A percentile compares a stretch with the other conserved stretches of the same genome.
phyloP scores from a whole-genome alignment of 2,888 invertebrate species.

The Eupithecia abbreviata region DNA sequence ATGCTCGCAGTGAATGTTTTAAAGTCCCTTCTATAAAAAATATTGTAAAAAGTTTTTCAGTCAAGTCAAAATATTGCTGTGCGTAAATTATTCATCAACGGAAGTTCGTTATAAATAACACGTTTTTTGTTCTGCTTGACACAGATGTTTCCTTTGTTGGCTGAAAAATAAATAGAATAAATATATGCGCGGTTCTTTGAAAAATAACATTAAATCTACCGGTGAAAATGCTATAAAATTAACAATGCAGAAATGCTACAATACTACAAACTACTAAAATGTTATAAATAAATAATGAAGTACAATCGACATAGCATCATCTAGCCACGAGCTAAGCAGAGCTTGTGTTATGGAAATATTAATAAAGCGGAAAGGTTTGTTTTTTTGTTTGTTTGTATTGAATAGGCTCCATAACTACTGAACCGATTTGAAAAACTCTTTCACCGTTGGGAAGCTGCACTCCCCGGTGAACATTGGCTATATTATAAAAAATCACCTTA shows the following conservation, averaged over 20 bases:
- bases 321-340: too few relatives aligned
- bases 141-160: slow-evolving; percentile 5
- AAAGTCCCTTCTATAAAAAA: not conserved
- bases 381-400: too few relatives aligned
- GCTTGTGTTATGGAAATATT: too few relatives aligned
- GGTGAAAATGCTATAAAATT: not conserved
- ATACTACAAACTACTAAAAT: too few relatives aligned
- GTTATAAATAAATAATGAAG: too few relatives aligned
- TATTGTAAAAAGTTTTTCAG: not conserved
- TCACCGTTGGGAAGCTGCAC: too few relatives aligned
- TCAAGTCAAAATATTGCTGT: not conserved
- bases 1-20: not conserved
- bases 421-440: too few relatives aligned
- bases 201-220: not conserved
- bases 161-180: not conserved
- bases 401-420: too few relatives aligned
- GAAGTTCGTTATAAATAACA: slow-evolving; percentile 7
- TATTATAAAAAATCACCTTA: too few relatives aligned
- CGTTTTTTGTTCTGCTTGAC: slow-evolving; percentile 7
- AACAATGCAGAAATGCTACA: not conserved
- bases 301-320: too few relatives aligned
- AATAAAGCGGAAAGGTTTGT: too few relatives aligned
- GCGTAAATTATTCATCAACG: not conserved
- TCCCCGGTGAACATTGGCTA: too few relatives aligned
- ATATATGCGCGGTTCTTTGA: not conserved